Evolutionary conservation across 1,140 invertebrate species (phyloP).

Genomic region (Tetramorium simillimum): DNA sequence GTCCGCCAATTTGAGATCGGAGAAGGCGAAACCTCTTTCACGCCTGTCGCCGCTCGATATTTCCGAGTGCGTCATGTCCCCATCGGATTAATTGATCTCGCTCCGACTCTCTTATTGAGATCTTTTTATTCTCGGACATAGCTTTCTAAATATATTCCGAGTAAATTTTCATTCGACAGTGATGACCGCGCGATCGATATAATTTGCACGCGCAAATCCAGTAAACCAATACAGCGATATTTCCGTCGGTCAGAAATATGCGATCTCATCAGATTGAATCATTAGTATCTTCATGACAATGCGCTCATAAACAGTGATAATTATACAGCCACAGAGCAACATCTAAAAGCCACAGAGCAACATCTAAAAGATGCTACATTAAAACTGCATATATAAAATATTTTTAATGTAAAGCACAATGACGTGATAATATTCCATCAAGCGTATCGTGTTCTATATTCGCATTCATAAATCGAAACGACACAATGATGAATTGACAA

Average conservation of each 20-base stretch:
- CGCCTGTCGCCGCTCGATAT: slow-evolving; percentile 34
- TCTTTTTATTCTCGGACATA: slow-evolving; percentile 18
- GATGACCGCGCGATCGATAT: not conserved
- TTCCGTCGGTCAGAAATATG: slow-evolving; percentile 14
- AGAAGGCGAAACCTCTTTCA: slow-evolving; percentile 39
- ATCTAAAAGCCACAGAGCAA: not conserved
- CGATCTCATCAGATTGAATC: slow-evolving; percentile 9
- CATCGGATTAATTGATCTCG: slow-evolving; percentile 34
- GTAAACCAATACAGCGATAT: not conserved
- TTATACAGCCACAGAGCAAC: not conserved
- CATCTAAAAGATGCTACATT: not conserved
- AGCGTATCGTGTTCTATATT: not conserved
- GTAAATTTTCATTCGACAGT: slow-evolving; percentile 25
- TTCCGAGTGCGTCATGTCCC: slow-evolving; percentile 11
- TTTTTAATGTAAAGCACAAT: not conserved
- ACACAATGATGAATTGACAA: slow-evolving; percentile 25
- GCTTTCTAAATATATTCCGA: not conserved
- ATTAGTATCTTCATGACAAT: slow-evolving; percentile 1
- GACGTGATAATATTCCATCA: not conserved
- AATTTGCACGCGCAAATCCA: not conserved
- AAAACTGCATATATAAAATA: not conserved
- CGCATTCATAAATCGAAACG: not conserved
- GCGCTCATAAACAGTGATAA: not conserved
- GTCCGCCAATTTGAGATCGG: slow-evolving; percentile 40
- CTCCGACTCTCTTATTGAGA: not conserved